Conservation (phyloP, 2,888 invertebrate genomes). For the Tetropium fuscum region DNA sequence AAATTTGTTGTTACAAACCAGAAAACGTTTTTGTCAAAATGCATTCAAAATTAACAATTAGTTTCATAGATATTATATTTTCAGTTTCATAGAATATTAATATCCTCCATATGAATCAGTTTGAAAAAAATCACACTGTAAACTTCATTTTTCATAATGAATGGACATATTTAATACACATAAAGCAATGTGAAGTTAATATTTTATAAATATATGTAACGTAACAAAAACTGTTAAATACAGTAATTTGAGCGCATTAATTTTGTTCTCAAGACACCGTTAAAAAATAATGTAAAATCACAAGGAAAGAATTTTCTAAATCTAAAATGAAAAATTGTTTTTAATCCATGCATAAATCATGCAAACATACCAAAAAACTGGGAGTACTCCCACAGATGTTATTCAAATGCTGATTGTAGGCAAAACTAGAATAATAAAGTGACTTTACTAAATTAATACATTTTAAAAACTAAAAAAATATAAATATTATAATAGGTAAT, state of each 20-base stretch:
- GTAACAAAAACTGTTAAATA: conserved; percentile 3
- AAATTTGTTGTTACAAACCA: too few species aligned
- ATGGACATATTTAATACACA: conserved; percentile 4
- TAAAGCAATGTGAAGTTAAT: conserved; percentile 22
- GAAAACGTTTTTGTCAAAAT: conserved; percentile 7
- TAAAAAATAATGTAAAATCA: neutral
- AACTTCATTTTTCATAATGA: conserved; percentile 23
- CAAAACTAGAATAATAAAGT: conserved; percentile 62
- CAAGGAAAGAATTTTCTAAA: conserved; percentile 17
- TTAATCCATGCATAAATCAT: conserved; percentile 26
- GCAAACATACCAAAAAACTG: conserved; percentile 55
- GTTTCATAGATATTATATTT: conserved; percentile 24
- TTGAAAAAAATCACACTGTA: conserved; percentile 22
- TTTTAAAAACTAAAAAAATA: conserved; percentile 8
- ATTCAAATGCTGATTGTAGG: conserved; percentile 64
- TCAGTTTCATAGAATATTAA: too few species aligned
- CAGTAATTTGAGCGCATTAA: neutral
- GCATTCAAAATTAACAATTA: conserved; percentile 28
- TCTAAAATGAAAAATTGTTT: conserved; percentile 18
- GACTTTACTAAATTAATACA: conserved; percentile 42
- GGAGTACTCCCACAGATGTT: conserved; percentile 40
- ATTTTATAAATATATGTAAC: conserved; percentile 7
- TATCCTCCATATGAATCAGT: conserved; percentile 28
- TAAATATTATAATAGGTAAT: too few species aligned
- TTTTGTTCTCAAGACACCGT: too few species aligned